These are phyloP conservation scores for Parazoanthus darwini DNA, from an alignment of 92 coral and sea anemone genomes.

Conservation along the genomic window DNA sequence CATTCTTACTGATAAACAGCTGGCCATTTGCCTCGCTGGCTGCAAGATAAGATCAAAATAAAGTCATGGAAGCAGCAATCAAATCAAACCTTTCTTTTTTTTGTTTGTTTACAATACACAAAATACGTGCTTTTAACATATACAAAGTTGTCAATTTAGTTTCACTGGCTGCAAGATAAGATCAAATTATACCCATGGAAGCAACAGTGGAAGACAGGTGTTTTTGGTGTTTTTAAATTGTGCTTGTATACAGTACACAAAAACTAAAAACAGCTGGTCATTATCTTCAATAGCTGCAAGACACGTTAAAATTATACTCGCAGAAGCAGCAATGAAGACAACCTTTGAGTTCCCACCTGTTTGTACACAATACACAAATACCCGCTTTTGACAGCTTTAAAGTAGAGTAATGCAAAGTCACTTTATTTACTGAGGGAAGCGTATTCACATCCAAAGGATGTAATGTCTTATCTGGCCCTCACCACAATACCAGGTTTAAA, in stretches of 20 bases:
- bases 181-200: background rate
- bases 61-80: background rate
- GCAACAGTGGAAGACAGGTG: background rate
- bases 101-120: background rate
- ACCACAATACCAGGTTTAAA: too few species aligned
- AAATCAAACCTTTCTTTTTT: background rate
- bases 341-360: background rate
- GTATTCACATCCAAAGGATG: too few species aligned
- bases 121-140: constrained; percentile 57
- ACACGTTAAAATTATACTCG: background rate
- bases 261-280: constrained; percentile 68
- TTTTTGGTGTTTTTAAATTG: background rate
- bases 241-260: background rate
- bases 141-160: constrained; percentile 70
- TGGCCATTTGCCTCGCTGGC: constrained; percentile 90
- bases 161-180: constrained; percentile 74
- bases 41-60: constrained; percentile 29
- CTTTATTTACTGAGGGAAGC: too few species aligned
- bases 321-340: background rate
- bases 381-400: too few species aligned
- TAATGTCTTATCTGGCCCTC: too few species aligned
- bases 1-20: constrained; percentile 82
- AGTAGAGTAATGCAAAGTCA: too few species aligned
- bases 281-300: constrained; percentile 82
- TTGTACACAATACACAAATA: too few species aligned